Evolutionary conservation across 1,140 invertebrate species (phyloP), one percentile per base, ranked within the genome.

Genomic region (Heterodera carotae): DNA sequence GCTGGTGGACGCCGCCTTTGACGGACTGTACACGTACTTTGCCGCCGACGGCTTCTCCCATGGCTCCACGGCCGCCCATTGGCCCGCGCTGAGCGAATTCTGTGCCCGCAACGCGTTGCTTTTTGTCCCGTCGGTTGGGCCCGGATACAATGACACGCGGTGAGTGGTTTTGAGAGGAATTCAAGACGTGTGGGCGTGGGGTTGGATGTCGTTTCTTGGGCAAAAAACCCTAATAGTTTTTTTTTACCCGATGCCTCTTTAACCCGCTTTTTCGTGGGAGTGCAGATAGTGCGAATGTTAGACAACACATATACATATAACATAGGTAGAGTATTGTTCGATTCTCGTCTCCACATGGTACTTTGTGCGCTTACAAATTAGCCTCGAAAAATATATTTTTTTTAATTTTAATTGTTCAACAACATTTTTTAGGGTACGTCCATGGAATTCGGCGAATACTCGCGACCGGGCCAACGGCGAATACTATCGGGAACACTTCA

Each of bases 21-120:
- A 90, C 84, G 90, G 89, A 3, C 87, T 89, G 79, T 90, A 90
- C 81, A 90, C 90, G 0, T 90, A 90, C 78, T 90, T 90, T 85
- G 90, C 89, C n/a, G 86, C 88, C 36, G 87, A 89, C 76, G 87
- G 88, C 2, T 90, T 90, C 76, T 86, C 88, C 1, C 88, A 88
- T 79, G 90, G 89, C 15, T 90, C 89, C 34, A 85, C 84, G 2
- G 88, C 86, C 85, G 81, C 83, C 25, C 88, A 89, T 73, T 90
- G 90, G 90, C 80, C 79, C 36, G 66, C 56, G n/a, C 80, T 90
- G 29, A 66, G 80, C 18, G 75, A 79, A 18, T 89, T 86, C 82
- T 88, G 88, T 8, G 76, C 78, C 8, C 78, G 82, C 27, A 85
- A 88, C 31, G 80, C 83, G 27, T 78, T 90, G 36, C 34, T 90